Conservation (phyloP, 2,888 invertebrate genomes). For the Campoplex capitator region DNA sequence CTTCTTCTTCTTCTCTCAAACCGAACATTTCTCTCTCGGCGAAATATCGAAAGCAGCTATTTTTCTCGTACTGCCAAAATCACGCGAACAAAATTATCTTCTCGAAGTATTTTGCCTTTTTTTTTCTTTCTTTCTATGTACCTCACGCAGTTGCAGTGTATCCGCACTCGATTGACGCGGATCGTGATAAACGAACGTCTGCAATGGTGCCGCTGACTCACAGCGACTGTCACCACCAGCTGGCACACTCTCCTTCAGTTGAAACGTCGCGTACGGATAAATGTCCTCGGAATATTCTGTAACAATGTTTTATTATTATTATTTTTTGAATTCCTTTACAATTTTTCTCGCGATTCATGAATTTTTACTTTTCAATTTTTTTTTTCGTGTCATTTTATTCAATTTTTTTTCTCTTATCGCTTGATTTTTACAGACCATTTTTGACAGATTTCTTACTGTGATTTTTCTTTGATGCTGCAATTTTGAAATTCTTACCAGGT, state of each 20-base stretch:
- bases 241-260: conserved; percentile 90
- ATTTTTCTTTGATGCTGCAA: not conserved
- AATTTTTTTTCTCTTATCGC: not conserved
- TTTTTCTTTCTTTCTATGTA: conserved; percentile 78
- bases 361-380: not conserved
- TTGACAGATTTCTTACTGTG: not conserved
- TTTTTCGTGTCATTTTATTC: too few relatives aligned
- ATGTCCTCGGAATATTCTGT: conserved; percentile 96
- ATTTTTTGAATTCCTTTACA: not conserved
- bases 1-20: conserved; percentile 6
- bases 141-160: conserved; percentile 91
- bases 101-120: conserved; percentile 15
- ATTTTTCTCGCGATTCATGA: not conserved
- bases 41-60: conserved; percentile 17
- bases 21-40: conserved; percentile 31
- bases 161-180: conserved; percentile 91
- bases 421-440: not conserved
- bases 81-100: conserved; percentile 9
- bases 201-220: conserved; percentile 86
- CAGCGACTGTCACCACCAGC: conserved; percentile 96
- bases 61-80: conserved; percentile 1
- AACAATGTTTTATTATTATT: conserved; percentile 69
- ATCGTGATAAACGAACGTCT: conserved; percentile 94
- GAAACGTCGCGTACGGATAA: conserved; percentile 96
- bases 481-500: conserved; percentile 79